Evolutionary conservation across 2,888 invertebrate species (phyloP), one percentile per base, ranked within the genome.

Genomic region (Isotomurus palustris): DNA sequence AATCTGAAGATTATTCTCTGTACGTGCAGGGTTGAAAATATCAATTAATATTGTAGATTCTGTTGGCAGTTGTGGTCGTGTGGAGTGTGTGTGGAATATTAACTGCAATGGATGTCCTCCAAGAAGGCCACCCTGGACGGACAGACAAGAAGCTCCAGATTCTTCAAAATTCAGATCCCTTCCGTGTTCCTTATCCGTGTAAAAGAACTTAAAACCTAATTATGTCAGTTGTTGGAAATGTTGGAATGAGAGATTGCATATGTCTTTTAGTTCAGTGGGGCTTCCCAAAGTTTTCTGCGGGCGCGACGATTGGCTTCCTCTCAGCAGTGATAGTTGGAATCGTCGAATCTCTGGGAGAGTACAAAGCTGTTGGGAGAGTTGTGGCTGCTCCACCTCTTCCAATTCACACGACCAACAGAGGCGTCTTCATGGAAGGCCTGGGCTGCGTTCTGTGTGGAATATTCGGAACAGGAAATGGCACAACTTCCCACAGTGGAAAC

Each of bases 131-230:
- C 75, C 82, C 84, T 0, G 88, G 85, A 0, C 78, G 89, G 59
- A 86, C 88, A 0, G 89, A 90, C 72, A 80, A 81, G 12, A 86
- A 86, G 70, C 72, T 84, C 2, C 80, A 81, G 61, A 84, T 88
- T 51, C 78, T 90, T 22, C 77, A 79, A 12, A 82, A 84, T 68
- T 84, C 88, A 1, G 83, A 84, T 0, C 90, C 89, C 89, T 85
- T 90, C 73, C 79, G 87, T 22, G 71, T 90, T n/a, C 88, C 89
- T 0, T 89, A 89, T 75, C 89, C 90, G 63, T 86, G 83, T 83
- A 74, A 32, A 32, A 32, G 14, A 8, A 32, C 29, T 53, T 21
- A 14, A 12, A 53, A 29, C 28, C 29, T 2, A 14, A 36, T 53
- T 24, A 5, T 14, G 22, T 22, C 22, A 43, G 6, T 3, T 6